Conservation (phyloP, 2,888 invertebrate species). For the Rhorus exstirpatorius region DNA sequence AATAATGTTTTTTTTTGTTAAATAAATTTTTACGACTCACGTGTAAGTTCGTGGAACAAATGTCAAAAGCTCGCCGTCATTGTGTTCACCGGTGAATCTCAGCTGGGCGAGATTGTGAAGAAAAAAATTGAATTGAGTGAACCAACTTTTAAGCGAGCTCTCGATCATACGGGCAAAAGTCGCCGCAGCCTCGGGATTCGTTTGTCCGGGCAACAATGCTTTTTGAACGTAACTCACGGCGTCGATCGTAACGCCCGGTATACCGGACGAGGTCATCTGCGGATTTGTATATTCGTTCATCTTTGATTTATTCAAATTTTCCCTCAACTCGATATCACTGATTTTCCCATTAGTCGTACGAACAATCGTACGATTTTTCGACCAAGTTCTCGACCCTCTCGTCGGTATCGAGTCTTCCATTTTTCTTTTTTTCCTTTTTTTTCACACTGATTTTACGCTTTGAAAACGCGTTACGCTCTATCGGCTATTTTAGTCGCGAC, state of each 20-base stretch:
- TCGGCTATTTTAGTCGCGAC: conserved; percentile 37
- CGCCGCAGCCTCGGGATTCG: conserved; percentile 98
- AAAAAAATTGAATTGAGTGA: conserved; percentile 99
- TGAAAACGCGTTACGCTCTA: background rate
- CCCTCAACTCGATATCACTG: conserved; percentile 77
- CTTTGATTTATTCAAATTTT: conserved; percentile 75
- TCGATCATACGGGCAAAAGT: conserved; percentile 98
- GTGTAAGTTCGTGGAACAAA: conserved; percentile 98
- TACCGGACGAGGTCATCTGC: conserved; percentile 96
- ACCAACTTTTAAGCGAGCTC: conserved; percentile 96
- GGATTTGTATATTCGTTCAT: conserved; percentile 80
- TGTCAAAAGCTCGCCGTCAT: conserved; percentile 93
- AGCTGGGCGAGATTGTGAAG: conserved; percentile 98
- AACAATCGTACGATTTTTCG: conserved; percentile 26
- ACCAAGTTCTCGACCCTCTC: conserved; percentile 52
- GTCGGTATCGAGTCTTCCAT: conserved; percentile 74
- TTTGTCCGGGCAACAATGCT: conserved; percentile 94
- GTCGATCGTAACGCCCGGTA: conserved; percentile 96
- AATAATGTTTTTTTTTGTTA: no score
- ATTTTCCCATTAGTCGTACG: conserved; percentile 72
- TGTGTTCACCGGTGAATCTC: conserved; percentile 95
- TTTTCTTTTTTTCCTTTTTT: conserved; percentile 9
- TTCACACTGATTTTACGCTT: background rate
- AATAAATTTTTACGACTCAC: no score
- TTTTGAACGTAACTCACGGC: conserved; percentile 97